Percentiles rank a stretch among this genome's conserved stretches.
phyloP scores from a whole-genome alignment of 2,797 vertebrate species.

The Brachymystax lenok region DNA sequence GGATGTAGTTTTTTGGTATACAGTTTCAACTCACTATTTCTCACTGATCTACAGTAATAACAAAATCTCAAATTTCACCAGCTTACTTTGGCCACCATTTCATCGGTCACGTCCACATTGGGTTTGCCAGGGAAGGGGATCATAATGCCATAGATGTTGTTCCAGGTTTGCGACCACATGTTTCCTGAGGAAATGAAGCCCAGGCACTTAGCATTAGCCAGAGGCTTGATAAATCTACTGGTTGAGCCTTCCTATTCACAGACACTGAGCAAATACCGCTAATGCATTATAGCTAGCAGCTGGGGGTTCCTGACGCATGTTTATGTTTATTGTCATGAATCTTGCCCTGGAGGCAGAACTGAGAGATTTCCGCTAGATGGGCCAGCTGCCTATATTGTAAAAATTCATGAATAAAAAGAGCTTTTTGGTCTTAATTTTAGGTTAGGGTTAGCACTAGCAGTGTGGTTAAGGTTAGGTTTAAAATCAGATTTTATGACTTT shows the following conservation, averaged over 20 bases:
- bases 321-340: no score
- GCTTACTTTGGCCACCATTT: constrained; percentile 85
- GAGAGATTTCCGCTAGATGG: no score
- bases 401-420: no score
- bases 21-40: neutral
- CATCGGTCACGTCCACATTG: constrained; percentile 86
- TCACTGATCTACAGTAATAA: neutral
- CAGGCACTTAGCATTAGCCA: neutral
- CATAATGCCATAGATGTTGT: constrained; percentile 91
- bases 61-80: neutral
- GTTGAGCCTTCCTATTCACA: neutral
- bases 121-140: constrained; percentile 90
- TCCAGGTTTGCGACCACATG: constrained; percentile 99
- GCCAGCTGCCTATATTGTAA: no score
- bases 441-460: no score
- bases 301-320: neutral
- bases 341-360: no score
- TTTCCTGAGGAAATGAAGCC: constrained; percentile 76
- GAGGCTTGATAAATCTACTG: neutral
- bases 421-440: no score
- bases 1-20: neutral
- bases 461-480: no score
- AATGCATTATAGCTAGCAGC: neutral
- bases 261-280: constrained; percentile 1
- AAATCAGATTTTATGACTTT: no score